Conservation (phyloP, 2,797 vertebrate genomes). For the Clarias fuscus region DNA sequence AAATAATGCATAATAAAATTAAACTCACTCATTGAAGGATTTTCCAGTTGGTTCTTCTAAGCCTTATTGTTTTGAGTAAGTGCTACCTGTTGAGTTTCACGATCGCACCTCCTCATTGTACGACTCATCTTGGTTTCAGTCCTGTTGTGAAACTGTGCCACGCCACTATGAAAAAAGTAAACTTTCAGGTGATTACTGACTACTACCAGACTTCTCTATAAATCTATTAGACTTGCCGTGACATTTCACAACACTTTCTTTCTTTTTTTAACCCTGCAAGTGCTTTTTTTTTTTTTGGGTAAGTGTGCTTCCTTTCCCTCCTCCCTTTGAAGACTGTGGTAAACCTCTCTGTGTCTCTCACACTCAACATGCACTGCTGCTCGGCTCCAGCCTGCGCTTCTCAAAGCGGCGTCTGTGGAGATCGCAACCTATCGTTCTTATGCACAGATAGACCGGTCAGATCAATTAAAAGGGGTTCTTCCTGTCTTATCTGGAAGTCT, state of each 20-base stretch:
- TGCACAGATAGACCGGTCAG: neutral
- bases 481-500: neutral
- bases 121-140: slow-evolving; percentile 1
- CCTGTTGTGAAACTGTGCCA: neutral
- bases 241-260: neutral
- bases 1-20: neutral
- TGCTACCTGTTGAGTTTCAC: neutral
- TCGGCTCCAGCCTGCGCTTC: neutral
- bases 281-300: neutral
- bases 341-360: slow-evolving; percentile 31
- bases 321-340: slow-evolving; percentile 40
- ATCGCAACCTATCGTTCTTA: neutral
- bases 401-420: neutral
- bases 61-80: slow-evolving; percentile 2
- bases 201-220: neutral
- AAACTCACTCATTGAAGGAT: slow-evolving; percentile 6
- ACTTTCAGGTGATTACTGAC: neutral
- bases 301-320: slow-evolving; percentile 35
- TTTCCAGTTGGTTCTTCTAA: neutral
- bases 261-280: neutral
- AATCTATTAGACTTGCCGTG: neutral
- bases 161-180: neutral
- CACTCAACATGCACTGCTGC: neutral
- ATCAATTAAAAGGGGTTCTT: neutral
- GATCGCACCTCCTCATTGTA: slow-evolving; percentile 1